These are phyloP conservation scores for Brachyalestes nurse DNA, from an alignment of 2,797 vertebrate genomes.

Conservation along the genomic window DNA sequence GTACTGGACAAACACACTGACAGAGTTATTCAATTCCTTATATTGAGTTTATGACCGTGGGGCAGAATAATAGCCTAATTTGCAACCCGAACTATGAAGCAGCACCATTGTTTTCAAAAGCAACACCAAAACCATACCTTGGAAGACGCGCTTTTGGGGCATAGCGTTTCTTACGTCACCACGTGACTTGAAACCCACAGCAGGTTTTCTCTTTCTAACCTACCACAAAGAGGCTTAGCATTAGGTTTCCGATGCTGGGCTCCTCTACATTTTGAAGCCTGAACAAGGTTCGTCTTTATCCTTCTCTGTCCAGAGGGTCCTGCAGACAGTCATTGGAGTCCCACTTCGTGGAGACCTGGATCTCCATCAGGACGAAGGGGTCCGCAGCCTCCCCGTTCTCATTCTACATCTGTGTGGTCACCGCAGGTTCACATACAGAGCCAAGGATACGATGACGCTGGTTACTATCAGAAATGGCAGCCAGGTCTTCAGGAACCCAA, in stretches of 20 bases:
- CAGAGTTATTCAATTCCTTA: background rate
- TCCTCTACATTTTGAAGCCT: conserved; percentile 28
- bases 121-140: conserved; percentile 49
- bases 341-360: conserved; percentile 14
- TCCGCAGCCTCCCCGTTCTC: background rate
- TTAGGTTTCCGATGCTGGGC: conserved; percentile 28
- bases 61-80: conserved; percentile 13
- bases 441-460: conserved; percentile 82
- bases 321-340: conserved; percentile 36
- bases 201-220: conserved; percentile 30
- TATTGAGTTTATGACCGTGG: conserved; percentile 14
- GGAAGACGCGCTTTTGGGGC: conserved; percentile 41
- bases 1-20: background rate
- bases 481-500: conserved; percentile 95
- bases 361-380: conserved; percentile 13
- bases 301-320: conserved; percentile 9
- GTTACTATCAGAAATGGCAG: conserved; percentile 90
- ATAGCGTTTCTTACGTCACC: conserved; percentile 19
- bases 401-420: conserved; percentile 68
- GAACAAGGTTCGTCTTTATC: conserved; percentile 47
- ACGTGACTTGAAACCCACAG: conserved; percentile 34
- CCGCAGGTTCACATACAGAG: conserved; percentile 86
- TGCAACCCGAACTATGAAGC: conserved; percentile 46
- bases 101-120: conserved; percentile 42
- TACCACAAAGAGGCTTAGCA: conserved; percentile 45